Base-by-base conservation (phyloP, 2,113 vertebrate species). In the Ptilonorhynchus violaceus region DNA sequence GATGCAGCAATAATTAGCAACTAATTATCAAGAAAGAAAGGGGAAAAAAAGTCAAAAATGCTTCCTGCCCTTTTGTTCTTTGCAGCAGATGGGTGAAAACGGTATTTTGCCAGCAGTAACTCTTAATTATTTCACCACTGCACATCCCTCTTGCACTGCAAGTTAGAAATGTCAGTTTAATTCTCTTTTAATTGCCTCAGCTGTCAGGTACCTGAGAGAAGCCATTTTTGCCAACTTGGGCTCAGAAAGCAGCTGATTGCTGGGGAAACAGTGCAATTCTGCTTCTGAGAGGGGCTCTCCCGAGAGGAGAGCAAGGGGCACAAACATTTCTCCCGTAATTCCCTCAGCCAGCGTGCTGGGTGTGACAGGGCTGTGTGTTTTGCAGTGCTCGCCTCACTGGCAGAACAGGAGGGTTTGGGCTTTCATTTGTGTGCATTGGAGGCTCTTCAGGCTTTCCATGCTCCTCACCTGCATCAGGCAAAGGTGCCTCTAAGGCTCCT, bases 91-190 rank as follows among this genome's bases (percentile, higher is more conserved):
- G 6, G 23, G 41, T 85, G 39, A 89, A 70, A 95, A 78, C 41
- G 67, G 41, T 47, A 49, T 82, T 92, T 92, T 92, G 66, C 37
- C 77, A 75, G 58, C 70, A 85, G n/a, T 76, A 82, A 35, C 53
- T 91, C 70, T 56, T 72, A 76, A 94, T 94, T 94, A 85, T 79
- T 91, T 96, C 69, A 79, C 9, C 2, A 35, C 69, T 89, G 76
- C 77, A 85, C 49, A 79, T 62, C 20, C 55, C n/a, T 88, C 56
- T 80, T 70, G 50, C 0, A 5, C 23, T 67, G 42, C 47, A 56
- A 84, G 80, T 85, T 89, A 78, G 39, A 95, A 95, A 95, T 75
- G 73, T 67, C 83, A 78, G 59, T 58, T 93, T 94, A 86, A 94
- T 86, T 92, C 59, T 90, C 53, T 94, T 89, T 72, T 91, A 95